phyloP scores from a whole-genome alignment of 2,113 vertebrate genomes.

The Ictalurus furcatus region DNA sequence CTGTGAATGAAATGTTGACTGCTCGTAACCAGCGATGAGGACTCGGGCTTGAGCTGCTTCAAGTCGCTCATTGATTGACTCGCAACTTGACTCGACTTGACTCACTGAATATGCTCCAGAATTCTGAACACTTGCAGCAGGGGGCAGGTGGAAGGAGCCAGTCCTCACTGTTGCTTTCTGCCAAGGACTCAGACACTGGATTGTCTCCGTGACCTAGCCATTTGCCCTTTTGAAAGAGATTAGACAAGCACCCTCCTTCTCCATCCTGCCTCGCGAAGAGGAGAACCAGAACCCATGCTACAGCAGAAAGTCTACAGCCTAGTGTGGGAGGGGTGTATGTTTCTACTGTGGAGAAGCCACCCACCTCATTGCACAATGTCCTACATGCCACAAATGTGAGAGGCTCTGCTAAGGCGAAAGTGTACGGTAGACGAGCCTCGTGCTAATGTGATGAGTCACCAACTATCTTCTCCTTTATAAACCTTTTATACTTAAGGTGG shows the following conservation, averaged over 20 bases:
- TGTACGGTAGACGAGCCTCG: not conserved
- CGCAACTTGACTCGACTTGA: not conserved
- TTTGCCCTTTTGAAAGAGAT: not conserved
- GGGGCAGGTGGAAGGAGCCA: not conserved
- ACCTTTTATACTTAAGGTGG: not conserved
- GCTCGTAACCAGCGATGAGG: not conserved
- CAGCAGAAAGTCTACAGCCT: not conserved
- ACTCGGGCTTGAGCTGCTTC: not conserved
- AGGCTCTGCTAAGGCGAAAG: not conserved
- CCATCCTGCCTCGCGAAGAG: not conserved
- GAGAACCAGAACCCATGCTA: not conserved
- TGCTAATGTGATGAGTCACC: conserved; percentile 5
- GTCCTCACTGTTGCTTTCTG: not conserved
- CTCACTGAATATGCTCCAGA: not conserved
- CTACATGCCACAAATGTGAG: not conserved
- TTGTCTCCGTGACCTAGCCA: not conserved
- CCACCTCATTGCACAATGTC: conserved; percentile 1
- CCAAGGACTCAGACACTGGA: not conserved
- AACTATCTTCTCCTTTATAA: not conserved
- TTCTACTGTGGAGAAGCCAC: not conserved
- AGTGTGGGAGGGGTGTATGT: not conserved
- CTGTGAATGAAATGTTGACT: conserved; percentile 9
- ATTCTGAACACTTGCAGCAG: not conserved
- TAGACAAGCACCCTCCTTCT: not conserved
- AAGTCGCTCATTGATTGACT: not conserved